Percentiles rank a stretch among this genome's conserved stretches.
Conservation (phyloP, 2,113 vertebrate genomes). For the Rhabdornis inornatus region DNA sequence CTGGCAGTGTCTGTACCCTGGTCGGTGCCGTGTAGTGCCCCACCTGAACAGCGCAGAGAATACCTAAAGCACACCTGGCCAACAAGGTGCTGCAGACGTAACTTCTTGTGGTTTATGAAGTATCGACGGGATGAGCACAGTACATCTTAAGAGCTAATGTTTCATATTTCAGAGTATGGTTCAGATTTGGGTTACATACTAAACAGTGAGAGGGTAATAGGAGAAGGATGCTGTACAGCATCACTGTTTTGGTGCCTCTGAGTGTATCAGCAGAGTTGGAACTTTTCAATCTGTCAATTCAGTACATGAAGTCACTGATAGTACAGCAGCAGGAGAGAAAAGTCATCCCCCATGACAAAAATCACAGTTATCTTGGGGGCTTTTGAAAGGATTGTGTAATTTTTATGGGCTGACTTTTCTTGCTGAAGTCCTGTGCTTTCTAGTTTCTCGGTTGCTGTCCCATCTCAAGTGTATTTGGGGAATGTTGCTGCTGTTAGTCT, state of each 20-base stretch:
- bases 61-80: too few relatives aligned
- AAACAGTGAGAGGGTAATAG: neutral
- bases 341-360: rapidly evolving
- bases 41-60: rapidly evolving
- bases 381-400: neutral
- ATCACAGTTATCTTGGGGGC: neutral
- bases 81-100: rapidly evolving
- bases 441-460: neutral
- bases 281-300: neutral
- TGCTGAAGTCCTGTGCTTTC: neutral
- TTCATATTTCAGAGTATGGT: rapidly evolving
- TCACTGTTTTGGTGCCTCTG: neutral
- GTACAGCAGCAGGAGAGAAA: neutral
- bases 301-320: neutral
- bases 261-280: neutral
- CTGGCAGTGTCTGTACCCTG: rapidly evolving
- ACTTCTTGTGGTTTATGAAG: neutral
- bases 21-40: rapidly evolving
- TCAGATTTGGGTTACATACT: neutral
- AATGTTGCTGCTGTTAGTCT: neutral
- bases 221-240: too few relatives aligned
- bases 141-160: neutral
- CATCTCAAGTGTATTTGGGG: neutral
- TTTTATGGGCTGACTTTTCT: neutral
- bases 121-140: rapidly evolving